These are phyloP conservation scores for Coleophora flavipennella DNA, from an alignment of 2,888 invertebrate genomes.

Conservation along the genomic window DNA sequence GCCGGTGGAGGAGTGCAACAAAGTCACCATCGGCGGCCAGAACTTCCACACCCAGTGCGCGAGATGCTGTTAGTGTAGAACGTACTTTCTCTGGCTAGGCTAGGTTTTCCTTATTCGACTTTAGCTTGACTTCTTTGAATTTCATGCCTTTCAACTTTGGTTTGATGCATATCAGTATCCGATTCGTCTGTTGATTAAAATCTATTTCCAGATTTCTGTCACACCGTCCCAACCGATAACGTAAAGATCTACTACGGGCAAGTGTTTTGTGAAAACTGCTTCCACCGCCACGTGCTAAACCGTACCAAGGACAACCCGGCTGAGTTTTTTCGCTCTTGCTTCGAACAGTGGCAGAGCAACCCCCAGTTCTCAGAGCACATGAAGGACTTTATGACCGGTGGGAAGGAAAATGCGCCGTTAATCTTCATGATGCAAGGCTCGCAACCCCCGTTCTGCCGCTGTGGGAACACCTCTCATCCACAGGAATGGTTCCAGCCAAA, in stretches of 20 bases:
- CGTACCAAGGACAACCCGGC: constrained; percentile 45
- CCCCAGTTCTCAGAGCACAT: constrained; percentile 44
- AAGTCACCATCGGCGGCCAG: constrained; percentile 47
- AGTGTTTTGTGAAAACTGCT: constrained; percentile 60
- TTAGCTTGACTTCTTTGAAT: too few relatives aligned
- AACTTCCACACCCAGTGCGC: constrained; percentile 53
- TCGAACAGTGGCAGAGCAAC: constrained; percentile 58
- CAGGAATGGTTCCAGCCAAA: constrained; percentile 40
- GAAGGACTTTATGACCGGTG: constrained; percentile 44
- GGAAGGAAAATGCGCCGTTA: constrained; percentile 36
- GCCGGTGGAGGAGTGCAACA: constrained; percentile 34
- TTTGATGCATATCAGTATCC: too few relatives aligned
- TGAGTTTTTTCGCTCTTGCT: constrained; percentile 57
- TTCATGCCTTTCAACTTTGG: too few relatives aligned
- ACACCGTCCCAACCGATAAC: constrained; percentile 37
- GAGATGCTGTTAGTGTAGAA: constrained; percentile 45
- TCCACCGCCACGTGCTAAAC: constrained; percentile 44
- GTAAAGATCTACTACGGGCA: constrained; percentile 61
- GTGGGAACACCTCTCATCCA: constrained; percentile 35
- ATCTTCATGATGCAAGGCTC: constrained; percentile 51
- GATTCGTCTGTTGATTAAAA: too few relatives aligned
- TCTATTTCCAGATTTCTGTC: constrained; percentile 43
- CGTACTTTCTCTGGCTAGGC: too few relatives aligned
- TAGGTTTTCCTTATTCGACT: too few relatives aligned
- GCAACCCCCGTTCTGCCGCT: constrained; percentile 42